phyloP scores from a whole-genome alignment of 2,113 vertebrate genomes.

The Calidris pygmaea region DNA sequence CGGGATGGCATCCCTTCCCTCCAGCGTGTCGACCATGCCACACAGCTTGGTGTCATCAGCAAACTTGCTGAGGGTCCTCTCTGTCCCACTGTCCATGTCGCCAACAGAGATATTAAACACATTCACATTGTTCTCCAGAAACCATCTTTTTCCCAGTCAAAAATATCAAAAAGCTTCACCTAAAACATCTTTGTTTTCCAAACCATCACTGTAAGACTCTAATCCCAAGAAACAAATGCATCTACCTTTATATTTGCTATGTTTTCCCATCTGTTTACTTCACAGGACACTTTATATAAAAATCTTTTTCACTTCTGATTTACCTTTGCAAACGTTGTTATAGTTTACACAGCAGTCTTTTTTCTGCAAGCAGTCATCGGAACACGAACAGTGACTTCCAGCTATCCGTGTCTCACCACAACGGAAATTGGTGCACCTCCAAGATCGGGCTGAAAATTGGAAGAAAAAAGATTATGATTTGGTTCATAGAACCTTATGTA shows the following conservation, averaged over 20 bases:
- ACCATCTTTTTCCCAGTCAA: neutral
- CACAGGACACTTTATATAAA: neutral
- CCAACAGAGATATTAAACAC: neutral
- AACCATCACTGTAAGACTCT: neutral
- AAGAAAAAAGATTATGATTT: neutral
- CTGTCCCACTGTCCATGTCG: neutral
- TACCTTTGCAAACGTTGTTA: conserved; percentile 76
- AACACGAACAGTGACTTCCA: conserved; percentile 78
- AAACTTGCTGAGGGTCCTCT: neutral
- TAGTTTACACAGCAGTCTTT: conserved; percentile 82
- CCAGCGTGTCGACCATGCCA: neutral
- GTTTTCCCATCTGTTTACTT: neutral
- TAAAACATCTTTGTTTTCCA: neutral
- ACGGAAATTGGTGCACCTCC: conserved; percentile 78
- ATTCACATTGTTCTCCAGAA: neutral
- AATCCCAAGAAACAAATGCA: neutral
- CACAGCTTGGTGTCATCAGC: neutral
- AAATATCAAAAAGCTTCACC: neutral
- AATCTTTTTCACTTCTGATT: neutral
- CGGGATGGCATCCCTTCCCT: neutral
- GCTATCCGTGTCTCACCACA: conserved; percentile 77
- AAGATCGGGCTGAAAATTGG: conserved; percentile 66
- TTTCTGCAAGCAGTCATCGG: conserved; percentile 75
- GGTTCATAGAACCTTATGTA: neutral
- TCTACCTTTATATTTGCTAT: neutral